These are phyloP conservation scores for Laspeyria flexula DNA, from an alignment of 2,888 invertebrate species.

Conservation along the genomic window DNA sequence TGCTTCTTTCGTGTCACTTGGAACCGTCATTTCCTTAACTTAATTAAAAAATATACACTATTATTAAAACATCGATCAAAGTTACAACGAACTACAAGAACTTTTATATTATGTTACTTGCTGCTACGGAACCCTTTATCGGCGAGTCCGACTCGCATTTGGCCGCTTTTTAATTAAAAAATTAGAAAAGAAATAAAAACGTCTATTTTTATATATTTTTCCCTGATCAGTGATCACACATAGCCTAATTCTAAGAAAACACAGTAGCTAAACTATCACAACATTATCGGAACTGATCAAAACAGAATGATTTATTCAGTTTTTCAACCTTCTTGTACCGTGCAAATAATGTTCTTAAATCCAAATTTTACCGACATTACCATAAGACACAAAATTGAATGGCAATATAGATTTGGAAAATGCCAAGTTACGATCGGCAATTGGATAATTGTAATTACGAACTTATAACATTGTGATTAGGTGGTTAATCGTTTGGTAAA, in stretches of 20 bases:
- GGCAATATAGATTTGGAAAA: slow-evolving; percentile 8
- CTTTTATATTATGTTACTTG: no score
- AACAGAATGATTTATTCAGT: slow-evolving; percentile 60
- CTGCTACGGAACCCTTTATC: no score
- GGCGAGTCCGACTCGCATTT: no score
- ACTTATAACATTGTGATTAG: slow-evolving; percentile 10
- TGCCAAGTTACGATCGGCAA: slow-evolving; percentile 4
- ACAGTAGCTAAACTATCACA: slow-evolving; percentile 63
- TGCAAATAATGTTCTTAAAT: slow-evolving; percentile 12
- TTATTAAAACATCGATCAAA: no score
- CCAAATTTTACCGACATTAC: slow-evolving; percentile 10
- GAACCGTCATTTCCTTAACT: no score
- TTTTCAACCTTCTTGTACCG: slow-evolving; percentile 43
- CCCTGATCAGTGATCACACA: no score
- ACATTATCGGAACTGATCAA: slow-evolving; percentile 54
- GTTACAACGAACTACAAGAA: no score
- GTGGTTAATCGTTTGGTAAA: slow-evolving; percentile 15
- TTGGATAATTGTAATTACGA: neutral
- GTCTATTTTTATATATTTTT: no score
- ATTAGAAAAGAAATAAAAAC: no score
- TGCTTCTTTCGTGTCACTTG: no score
- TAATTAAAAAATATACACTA: no score
- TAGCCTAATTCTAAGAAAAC: slow-evolving; percentile 11
- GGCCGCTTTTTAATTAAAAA: no score
- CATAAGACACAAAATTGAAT: slow-evolving; percentile 24